These are phyloP conservation scores for Cololabis saira DNA, from an alignment of 2,113 vertebrate genomes.

Conservation along the genomic window DNA sequence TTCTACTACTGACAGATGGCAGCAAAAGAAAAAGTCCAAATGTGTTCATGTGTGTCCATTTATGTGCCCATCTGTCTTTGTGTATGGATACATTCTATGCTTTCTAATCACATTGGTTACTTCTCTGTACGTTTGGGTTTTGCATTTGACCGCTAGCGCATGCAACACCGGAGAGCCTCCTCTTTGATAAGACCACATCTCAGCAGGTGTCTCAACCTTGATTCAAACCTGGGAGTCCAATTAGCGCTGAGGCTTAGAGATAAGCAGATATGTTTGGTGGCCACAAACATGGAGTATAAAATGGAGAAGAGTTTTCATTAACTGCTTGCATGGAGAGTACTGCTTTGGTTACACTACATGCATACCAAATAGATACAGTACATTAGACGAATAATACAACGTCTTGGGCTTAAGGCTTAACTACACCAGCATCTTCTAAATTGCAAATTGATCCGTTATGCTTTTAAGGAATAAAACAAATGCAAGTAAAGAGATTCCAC, in stretches of 20 bases:
- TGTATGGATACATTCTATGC: not conserved
- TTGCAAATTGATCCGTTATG: slow-evolving; percentile 2
- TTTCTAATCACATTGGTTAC: too few relatives aligned
- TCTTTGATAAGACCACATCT: slow-evolving; percentile 27
- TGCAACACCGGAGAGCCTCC: not conserved
- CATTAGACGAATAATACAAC: not conserved
- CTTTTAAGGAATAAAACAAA: slow-evolving; percentile 35
- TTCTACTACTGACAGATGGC: slow-evolving; percentile 54
- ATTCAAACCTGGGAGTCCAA: slow-evolving; percentile 9
- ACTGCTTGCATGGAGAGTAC: slow-evolving; percentile 6
- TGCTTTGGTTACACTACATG: not conserved
- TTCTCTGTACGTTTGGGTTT: not conserved
- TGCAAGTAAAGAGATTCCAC: slow-evolving; percentile 40
- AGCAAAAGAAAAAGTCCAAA: slow-evolving; percentile 27
- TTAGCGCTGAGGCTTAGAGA: slow-evolving; percentile 16
- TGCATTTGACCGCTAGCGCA: slow-evolving; percentile 17
- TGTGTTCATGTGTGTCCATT: not conserved
- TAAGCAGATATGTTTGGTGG: slow-evolving; percentile 31
- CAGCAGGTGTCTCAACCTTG: slow-evolving; percentile 36
- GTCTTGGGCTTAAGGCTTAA: not conserved
- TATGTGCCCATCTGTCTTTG: slow-evolving; percentile 2
- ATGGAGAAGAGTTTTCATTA: not conserved
- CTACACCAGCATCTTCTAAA: not conserved
- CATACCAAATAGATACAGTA: not conserved
- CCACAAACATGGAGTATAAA: slow-evolving; percentile 15